Conservation (phyloP, 2,797 vertebrate species). For the Etheostoma nigrum region DNA sequence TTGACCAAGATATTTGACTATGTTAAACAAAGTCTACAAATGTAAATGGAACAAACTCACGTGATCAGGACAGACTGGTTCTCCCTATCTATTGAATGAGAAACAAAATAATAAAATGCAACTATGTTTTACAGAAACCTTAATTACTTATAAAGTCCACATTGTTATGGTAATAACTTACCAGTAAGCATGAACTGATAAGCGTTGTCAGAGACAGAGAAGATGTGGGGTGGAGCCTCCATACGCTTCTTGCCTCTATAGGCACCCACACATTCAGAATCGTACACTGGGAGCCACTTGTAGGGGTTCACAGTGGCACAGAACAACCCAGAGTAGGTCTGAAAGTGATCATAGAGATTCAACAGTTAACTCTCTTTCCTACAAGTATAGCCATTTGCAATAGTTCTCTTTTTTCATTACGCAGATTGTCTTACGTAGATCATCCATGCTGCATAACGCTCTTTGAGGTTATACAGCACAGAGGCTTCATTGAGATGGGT, state of each 20-base stretch:
- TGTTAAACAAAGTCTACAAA: not conserved
- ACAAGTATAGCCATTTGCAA: constrained; percentile 83
- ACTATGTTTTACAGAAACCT: not conserved
- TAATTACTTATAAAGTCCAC: too few species aligned
- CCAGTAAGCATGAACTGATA: constrained; percentile 86
- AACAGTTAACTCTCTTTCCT: too few species aligned
- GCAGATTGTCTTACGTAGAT: constrained; percentile 81
- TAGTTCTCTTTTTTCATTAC: constrained; percentile 47
- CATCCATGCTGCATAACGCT: constrained; percentile 93
- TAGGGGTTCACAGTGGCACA: too few species aligned
- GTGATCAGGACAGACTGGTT: constrained; percentile 92
- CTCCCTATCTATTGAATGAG: constrained; percentile 83
- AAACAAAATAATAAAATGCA: constrained; percentile 17
- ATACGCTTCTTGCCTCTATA: constrained; percentile 93
- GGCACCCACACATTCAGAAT: constrained; percentile 83
- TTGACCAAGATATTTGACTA: not conserved
- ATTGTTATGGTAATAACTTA: constrained; percentile 40
- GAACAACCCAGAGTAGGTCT: too few species aligned
- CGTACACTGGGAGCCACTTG: too few species aligned
- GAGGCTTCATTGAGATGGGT: constrained; percentile 84
- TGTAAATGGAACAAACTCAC: constrained; percentile 73
- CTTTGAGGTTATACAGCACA: constrained; percentile 94
- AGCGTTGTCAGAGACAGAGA: constrained; percentile 93
- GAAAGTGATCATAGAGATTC: too few species aligned
- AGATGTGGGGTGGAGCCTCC: constrained; percentile 92